Percentiles rank a stretch among this genome's conserved stretches.
These are phyloP conservation scores for Thera britannica DNA, from an alignment of 2,888 invertebrate genomes.

Conservation along the genomic window DNA sequence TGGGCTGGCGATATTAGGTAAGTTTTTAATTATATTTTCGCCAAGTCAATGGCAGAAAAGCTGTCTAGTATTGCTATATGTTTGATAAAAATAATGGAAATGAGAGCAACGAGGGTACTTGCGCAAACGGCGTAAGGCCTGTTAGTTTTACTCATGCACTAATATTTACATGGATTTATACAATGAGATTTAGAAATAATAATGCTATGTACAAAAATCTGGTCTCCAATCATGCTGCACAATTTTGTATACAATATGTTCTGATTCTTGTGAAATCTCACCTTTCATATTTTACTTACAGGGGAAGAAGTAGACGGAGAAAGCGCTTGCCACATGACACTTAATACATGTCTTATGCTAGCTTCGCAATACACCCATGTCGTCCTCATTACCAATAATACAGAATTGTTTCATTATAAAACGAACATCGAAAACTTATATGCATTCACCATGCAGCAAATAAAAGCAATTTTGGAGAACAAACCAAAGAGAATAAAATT, in stretches of 20 bases:
- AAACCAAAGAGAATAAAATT: neutral
- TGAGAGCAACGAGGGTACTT: no score
- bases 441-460: constrained; percentile 27
- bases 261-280: neutral
- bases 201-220: no score
- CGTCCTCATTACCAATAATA: constrained; percentile 32
- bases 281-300: constrained; percentile 14
- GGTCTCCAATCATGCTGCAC: no score
- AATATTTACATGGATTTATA: no score
- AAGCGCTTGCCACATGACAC: constrained; percentile 14
- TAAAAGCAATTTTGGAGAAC: constrained; percentile 28
- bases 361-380: constrained; percentile 29
- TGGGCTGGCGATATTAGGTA: constrained; percentile 58
- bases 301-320: constrained; percentile 26
- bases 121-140: no score
- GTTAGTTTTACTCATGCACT: no score
- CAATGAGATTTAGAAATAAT: no score
- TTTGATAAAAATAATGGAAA: no score
- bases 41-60: no score
- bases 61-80: no score
- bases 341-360: constrained; percentile 31
- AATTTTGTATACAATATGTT: no score
- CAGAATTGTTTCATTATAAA: constrained; percentile 20
- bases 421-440: constrained; percentile 18
- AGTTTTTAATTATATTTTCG: constrained; percentile 21